These are phyloP conservation scores for Lagorchestes hirsutus DNA, from an alignment of 2,797 vertebrate genomes.

Conservation along the genomic window DNA sequence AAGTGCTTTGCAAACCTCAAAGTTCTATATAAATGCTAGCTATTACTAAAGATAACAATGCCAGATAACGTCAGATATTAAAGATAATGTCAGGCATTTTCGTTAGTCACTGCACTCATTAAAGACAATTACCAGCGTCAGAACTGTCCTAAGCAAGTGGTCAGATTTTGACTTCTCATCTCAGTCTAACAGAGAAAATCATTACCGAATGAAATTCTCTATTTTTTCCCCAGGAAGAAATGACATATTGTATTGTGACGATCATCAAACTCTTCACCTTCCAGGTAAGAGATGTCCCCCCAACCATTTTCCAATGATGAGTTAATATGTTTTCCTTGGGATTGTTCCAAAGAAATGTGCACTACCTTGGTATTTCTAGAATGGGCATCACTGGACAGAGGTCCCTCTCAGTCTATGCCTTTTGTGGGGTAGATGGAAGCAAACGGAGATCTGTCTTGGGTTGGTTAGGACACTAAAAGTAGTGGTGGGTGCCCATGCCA, in stretches of 20 bases:
- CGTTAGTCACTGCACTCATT: neutral
- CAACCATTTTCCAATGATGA: neutral
- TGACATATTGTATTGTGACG: neutral
- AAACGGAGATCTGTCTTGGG: neutral
- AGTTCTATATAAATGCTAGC: neutral
- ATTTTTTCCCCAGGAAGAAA: neutral
- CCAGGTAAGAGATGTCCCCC: neutral
- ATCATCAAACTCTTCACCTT: neutral
- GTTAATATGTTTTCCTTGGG: neutral
- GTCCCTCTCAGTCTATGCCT: neutral
- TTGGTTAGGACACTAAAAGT: neutral
- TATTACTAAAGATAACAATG: neutral
- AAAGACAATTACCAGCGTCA: neutral
- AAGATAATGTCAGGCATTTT: neutral
- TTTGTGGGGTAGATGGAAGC: neutral
- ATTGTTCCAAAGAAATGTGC: neutral
- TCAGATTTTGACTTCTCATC: neutral
- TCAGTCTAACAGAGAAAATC: neutral
- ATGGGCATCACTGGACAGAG: neutral
- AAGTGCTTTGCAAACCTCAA: neutral
- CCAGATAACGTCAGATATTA: neutral
- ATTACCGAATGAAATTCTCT: neutral
- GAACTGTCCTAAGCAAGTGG: neutral
- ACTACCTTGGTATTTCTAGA: neutral
- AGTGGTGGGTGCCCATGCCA: neutral